Conservation (phyloP, 2,113 vertebrate genomes). For the Phoxinus phoxinus region DNA sequence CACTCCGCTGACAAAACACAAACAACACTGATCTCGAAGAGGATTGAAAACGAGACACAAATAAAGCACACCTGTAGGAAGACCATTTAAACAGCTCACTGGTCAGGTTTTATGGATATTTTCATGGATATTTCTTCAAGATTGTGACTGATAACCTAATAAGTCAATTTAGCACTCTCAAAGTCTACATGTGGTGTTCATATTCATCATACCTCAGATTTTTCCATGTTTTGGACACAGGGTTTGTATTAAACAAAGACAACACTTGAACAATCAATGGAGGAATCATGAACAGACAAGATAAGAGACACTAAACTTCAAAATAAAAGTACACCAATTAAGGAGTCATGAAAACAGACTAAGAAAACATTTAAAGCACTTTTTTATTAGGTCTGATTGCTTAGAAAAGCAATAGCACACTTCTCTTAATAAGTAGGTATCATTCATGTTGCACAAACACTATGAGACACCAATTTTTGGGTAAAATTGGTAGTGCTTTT, state of each 20-base stretch:
- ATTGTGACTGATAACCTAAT: background rate
- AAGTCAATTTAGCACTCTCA: background rate
- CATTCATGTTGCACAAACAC: background rate
- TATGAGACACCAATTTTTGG: background rate
- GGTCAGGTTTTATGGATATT: background rate
- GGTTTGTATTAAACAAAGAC: background rate
- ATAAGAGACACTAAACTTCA: background rate
- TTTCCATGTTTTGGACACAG: background rate
- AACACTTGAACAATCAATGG: background rate
- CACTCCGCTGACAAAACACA: slow-evolving; percentile 2
- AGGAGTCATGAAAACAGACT: background rate
- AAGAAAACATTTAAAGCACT: background rate
- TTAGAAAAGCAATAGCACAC: too few relatives aligned
- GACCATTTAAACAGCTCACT: background rate
- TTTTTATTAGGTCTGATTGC: too few relatives aligned
- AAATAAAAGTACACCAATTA: background rate
- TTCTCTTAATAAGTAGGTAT: background rate
- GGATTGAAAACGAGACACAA: background rate
- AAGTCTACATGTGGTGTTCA: background rate
- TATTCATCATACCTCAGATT: background rate
- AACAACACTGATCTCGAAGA: background rate
- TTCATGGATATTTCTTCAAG: background rate
- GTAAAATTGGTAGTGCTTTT: background rate
- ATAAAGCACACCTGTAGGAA: background rate
- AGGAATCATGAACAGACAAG: background rate